Evolutionary conservation across 2,888 invertebrate genomes (phyloP).

Genomic region (Heliconius cydno): DNA sequence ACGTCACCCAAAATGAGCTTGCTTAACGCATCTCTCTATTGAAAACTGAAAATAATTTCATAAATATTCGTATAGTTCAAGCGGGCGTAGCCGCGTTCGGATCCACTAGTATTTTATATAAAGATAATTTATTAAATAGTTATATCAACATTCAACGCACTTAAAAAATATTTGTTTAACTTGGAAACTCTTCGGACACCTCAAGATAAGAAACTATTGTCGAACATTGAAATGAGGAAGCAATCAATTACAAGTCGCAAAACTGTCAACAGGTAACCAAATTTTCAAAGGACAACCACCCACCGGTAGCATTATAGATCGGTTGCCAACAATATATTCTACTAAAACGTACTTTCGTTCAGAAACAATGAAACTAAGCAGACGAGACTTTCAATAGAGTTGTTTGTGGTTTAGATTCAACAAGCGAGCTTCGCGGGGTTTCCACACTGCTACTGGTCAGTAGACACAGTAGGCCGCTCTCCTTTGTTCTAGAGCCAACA

Average conservation of each 20-base stretch:
- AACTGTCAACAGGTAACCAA: constrained; percentile 72
- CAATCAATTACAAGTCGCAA: constrained; percentile 71
- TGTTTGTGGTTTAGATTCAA: constrained; percentile 79
- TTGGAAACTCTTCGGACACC: neutral
- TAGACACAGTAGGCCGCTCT: constrained; percentile 59
- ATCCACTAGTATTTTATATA: no score
- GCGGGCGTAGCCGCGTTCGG: no score
- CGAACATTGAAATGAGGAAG: constrained; percentile 50
- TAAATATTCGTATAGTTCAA: no score
- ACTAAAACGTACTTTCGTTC: constrained; percentile 58
- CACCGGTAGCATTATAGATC: constrained; percentile 77
- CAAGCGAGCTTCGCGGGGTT: constrained; percentile 63
- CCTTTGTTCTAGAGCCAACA: constrained; percentile 71
- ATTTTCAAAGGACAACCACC: constrained; percentile 65
- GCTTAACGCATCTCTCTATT: no score
- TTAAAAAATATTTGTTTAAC: neutral
- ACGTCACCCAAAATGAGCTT: no score
- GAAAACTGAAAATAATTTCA: no score
- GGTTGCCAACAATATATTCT: constrained; percentile 70
- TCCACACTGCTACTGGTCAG: constrained; percentile 63
- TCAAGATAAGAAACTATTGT: constrained; percentile 19
- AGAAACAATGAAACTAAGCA: constrained; percentile 59
- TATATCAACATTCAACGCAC: neutral
- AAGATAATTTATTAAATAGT: neutral
- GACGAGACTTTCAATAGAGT: constrained; percentile 60